phyloP scores from a whole-genome alignment of 2,797 vertebrate species.

The Urosaurus nigricauda region DNA sequence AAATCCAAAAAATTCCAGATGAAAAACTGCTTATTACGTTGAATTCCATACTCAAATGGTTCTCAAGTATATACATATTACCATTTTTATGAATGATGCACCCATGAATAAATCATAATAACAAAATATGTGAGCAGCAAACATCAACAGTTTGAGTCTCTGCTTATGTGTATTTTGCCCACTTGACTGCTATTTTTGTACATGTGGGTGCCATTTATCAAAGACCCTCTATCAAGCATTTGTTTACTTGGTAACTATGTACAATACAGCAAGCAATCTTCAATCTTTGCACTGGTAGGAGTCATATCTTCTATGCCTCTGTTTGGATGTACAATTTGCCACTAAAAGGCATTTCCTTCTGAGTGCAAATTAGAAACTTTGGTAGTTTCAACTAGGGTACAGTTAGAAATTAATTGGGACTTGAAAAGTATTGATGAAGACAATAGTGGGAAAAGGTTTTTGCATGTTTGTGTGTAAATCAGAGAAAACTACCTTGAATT shows the following conservation, averaged over 20 bases:
- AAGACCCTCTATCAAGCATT: background rate
- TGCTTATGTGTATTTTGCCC: background rate
- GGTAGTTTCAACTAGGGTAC: background rate
- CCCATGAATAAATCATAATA: background rate
- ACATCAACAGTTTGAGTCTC: background rate
- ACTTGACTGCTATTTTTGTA: background rate
- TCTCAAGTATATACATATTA: background rate
- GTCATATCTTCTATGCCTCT: background rate
- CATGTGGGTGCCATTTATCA: background rate
- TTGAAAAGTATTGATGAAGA: background rate
- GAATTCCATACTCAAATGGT: background rate
- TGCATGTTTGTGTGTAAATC: background rate
- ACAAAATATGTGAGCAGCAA: background rate
- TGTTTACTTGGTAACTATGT: background rate
- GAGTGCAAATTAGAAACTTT: background rate
- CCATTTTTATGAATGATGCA: background rate
- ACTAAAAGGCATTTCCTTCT: background rate
- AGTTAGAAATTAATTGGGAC: background rate
- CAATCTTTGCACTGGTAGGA: background rate
- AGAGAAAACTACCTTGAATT: background rate
- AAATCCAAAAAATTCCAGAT: constrained; percentile 10
- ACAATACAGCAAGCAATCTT: background rate
- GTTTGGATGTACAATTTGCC: background rate
- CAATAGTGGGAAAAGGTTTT: background rate
- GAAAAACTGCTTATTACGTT: background rate